Evolutionary conservation across 2,113 vertebrate genomes (phyloP).

Genomic region (Cynocephalus volans): DNA sequence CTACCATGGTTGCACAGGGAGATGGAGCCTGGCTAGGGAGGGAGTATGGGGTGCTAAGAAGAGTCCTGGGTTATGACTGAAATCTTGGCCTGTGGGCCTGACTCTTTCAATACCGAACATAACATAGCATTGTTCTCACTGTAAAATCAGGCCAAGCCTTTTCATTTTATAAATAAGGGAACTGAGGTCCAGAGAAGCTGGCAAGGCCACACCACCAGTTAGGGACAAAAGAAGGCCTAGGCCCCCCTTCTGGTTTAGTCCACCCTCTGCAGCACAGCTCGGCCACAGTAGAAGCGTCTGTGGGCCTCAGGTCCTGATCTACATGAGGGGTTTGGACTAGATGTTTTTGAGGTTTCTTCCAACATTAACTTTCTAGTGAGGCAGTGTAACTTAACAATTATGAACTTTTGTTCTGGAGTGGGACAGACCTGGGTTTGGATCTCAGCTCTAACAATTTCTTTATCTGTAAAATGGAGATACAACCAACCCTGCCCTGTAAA

Average conservation of each 20-base stretch:
- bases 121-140: slow-evolving; percentile 27
- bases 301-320: neutral
- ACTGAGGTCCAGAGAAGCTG: slow-evolving; percentile 12
- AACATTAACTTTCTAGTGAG: neutral
- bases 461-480: neutral
- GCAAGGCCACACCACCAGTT: neutral
- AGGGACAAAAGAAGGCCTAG: neutral
- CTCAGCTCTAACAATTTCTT: neutral
- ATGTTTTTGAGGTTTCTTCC: neutral
- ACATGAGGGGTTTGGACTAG: neutral
- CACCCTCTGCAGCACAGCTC: neutral
- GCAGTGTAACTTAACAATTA: neutral
- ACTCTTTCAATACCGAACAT: neutral
- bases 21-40: neutral
- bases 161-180: slow-evolving; percentile 51
- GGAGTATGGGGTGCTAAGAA: neutral
- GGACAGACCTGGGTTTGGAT: neutral
- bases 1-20: neutral
- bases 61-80: neutral
- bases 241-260: neutral
- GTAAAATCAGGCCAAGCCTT: slow-evolving; percentile 55
- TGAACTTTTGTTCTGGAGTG: neutral
- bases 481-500: neutral
- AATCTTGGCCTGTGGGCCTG: neutral
- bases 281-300: neutral